Percentiles rank a stretch among this genome's conserved stretches.
Conservation (phyloP, 2,797 vertebrate species). For the Bradypus variegatus region DNA sequence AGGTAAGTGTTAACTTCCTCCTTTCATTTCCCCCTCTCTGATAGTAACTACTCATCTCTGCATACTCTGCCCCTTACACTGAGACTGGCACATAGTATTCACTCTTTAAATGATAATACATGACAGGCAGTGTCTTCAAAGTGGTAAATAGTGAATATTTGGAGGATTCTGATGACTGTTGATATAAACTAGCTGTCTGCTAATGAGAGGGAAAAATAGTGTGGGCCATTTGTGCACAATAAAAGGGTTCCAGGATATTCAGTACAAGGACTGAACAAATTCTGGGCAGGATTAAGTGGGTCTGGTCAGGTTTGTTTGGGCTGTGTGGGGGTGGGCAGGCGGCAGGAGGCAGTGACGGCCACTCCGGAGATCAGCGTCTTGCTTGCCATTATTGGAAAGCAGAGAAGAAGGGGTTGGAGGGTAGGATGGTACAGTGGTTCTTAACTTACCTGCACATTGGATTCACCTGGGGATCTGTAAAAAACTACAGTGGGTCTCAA, state of each 20-base stretch:
- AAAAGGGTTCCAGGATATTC: not conserved
- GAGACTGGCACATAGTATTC: not conserved
- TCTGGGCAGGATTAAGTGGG: not conserved
- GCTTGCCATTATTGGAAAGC: not conserved
- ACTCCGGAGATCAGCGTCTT: not conserved
- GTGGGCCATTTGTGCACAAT: not conserved
- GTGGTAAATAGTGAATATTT: not conserved
- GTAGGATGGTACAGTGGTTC: not conserved
- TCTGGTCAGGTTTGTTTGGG: not conserved
- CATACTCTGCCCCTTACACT: not conserved
- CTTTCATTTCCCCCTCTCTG: not conserved
- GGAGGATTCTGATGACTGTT: not conserved
- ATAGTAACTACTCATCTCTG: not conserved
- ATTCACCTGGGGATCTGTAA: not conserved
- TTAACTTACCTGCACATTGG: not conserved
- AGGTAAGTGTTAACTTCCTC: not conserved
- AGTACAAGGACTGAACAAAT: not conserved
- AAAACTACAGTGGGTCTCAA: not conserved
- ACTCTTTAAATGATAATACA: not conserved
- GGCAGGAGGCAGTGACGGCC: not conserved
- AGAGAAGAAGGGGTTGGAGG: not conserved
- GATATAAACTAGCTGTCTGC: not conserved
- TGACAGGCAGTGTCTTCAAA: not conserved
- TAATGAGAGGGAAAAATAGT: not conserved
- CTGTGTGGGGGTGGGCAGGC: not conserved